These are phyloP conservation scores for Clarias fuscus DNA, from an alignment of 2,797 vertebrate species.

Conservation along the genomic window DNA sequence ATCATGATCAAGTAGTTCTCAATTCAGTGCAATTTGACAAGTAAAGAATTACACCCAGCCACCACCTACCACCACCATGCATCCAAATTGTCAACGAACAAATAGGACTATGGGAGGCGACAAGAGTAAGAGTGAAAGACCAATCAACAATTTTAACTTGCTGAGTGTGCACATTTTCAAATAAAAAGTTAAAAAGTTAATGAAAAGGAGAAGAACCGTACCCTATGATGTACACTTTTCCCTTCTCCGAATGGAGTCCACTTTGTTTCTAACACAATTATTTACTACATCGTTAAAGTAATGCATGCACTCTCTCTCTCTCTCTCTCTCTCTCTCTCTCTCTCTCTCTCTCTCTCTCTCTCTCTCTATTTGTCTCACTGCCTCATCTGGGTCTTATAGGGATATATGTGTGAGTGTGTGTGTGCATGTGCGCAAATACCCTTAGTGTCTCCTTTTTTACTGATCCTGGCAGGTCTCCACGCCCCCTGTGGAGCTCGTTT, in stretches of 20 bases:
- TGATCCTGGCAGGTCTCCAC: conserved; percentile 32
- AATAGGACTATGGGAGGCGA: too few species aligned
- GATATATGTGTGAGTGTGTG: neutral
- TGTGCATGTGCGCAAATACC: neutral
- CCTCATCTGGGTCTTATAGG: conserved; percentile 14
- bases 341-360: neutral
- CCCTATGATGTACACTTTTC: neutral
- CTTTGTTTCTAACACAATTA: neutral
- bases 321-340: neutral
- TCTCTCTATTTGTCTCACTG: neutral
- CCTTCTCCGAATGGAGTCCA: neutral
- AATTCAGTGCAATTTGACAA: too few species aligned
- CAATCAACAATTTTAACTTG: too few species aligned
- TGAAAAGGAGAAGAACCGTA: neutral
- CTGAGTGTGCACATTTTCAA: too few species aligned
- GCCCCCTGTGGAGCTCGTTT: conserved; percentile 37
- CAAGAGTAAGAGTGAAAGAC: too few species aligned
- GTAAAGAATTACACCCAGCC: too few species aligned
- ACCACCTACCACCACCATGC: too few species aligned
- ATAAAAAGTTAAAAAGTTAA: too few species aligned
- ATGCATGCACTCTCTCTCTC: neutral
- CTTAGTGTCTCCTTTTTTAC: conserved; percentile 25
- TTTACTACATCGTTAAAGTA: conserved; percentile 25
- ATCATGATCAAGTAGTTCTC: too few species aligned
- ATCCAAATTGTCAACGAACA: too few species aligned